Evolutionary conservation across 1,140 invertebrate species (phyloP).

Genomic region (Colletes gigas): DNA sequence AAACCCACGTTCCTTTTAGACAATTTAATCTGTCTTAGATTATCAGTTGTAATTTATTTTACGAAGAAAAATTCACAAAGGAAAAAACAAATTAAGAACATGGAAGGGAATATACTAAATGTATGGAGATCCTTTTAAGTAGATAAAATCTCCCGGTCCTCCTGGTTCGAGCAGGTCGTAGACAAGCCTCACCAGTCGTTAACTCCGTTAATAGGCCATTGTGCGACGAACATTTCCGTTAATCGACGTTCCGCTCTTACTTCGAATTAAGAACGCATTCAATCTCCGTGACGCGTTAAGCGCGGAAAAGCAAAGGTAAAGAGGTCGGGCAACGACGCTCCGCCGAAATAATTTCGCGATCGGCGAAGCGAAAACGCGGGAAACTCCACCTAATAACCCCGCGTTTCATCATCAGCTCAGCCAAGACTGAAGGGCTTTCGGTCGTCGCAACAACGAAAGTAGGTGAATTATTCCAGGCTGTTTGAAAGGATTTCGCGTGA

Average conservation of each 20-base stretch:
- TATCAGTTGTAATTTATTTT: no score
- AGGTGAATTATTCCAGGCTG: slow-evolving; percentile 42
- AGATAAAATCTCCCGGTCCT: no score
- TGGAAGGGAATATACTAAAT: no score
- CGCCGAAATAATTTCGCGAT: slow-evolving; percentile 18
- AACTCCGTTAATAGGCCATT: no score
- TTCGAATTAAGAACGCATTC: not conserved
- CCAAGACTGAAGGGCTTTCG: not conserved
- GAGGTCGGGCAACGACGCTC: not conserved
- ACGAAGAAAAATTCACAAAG: no score
- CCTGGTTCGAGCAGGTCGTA: no score
- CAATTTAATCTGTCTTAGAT: no score
- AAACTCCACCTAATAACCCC: slow-evolving; percentile 7
- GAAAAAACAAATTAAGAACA: no score
- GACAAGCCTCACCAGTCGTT: no score
- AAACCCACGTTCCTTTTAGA: no score
- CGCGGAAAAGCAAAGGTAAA: not conserved
- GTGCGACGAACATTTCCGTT: no score
- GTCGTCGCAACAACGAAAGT: slow-evolving; percentile 35
- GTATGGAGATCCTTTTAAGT: no score
- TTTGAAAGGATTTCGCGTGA: slow-evolving; percentile 33
- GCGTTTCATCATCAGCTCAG: not conserved
- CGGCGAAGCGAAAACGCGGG: not conserved
- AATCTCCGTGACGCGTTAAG: not conserved
- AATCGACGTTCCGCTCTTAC: not conserved